These are phyloP conservation scores for Sphecodes monilicornis DNA, from an alignment of 2,888 invertebrate genomes.

Conservation along the genomic window DNA sequence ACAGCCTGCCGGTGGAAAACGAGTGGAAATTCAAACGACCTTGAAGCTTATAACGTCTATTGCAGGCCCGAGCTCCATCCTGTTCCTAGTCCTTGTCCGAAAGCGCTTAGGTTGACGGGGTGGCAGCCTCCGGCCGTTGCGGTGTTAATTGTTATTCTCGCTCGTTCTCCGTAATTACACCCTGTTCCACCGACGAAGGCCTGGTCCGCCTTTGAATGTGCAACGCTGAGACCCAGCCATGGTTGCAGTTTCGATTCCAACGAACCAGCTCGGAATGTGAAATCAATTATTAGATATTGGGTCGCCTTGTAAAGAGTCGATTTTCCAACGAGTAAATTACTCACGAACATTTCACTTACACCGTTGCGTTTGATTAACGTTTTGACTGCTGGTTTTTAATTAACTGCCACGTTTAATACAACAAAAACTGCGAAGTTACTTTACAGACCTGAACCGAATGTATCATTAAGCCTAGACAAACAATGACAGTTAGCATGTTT, in stretches of 20 bases:
- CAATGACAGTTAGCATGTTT: not conserved
- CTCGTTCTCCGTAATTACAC: constrained; percentile 64
- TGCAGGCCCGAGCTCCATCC: constrained; percentile 19
- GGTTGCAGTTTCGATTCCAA: not conserved
- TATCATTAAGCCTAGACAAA: not conserved
- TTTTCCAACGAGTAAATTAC: not conserved
- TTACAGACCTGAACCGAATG: not conserved
- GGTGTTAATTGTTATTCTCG: constrained; percentile 43
- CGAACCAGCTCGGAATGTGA: not conserved
- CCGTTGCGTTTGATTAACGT: not conserved
- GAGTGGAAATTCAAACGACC: constrained; percentile 32
- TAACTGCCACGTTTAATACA: not conserved
- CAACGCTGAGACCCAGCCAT: constrained; percentile 17
- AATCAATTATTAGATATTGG: constrained; percentile 33
- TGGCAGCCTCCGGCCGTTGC: constrained; percentile 14
- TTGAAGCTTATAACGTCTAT: constrained; percentile 38
- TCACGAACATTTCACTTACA: not conserved
- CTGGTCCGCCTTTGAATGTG: constrained; percentile 35
- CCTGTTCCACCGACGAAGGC: constrained; percentile 24
- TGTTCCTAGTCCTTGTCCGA: constrained; percentile 42
- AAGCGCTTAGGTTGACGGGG: constrained; percentile 43
- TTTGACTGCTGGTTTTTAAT: not conserved
- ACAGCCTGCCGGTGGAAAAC: not conserved
- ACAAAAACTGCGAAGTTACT: not conserved
- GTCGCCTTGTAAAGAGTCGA: not conserved